Base-by-base conservation (phyloP, 30 jellyfish, hydroid and myxozoan species). In the Aurelia aurita region DNA sequence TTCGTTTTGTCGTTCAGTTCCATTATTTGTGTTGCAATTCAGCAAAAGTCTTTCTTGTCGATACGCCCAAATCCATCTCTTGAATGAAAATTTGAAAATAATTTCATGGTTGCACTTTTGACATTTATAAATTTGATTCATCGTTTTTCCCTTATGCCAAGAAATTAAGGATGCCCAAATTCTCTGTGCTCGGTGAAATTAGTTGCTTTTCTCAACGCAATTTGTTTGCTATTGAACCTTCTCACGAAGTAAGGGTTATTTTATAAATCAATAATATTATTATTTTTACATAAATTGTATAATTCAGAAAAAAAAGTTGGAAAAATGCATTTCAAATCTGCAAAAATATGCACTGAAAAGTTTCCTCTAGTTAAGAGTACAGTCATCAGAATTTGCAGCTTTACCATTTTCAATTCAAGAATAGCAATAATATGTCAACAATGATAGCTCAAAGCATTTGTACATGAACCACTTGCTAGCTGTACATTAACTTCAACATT, bases 41-140 rank as follows among this genome's bases (percentile, higher is more conserved):
- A 63, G 59, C 34, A 66, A 70, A 35, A 86, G 69, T 47, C 77
- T 45, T 22, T 86, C 77, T 46, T 61, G 84, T 35, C 95, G 45
- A 55, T 73, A 86, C 6, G 95, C 95, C 73, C 73, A 55, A 19
- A 74, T 88, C 95, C 95, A 86, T 86, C 95, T 86, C 95, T 86
- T 55, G 27, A 79, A 63, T 29, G 21, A 43, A 47, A 65, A 65
- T 4, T 35, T 6, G 44, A 32, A 32, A 32, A 32, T 2, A 5
- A 32, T 32, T 32, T 32, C 5, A 32, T 32, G 44, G 44, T 5
- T 32, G 44, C 31, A 59, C 72, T 20, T 59, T 35, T 3, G 7
- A 29, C 27, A 18, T 59, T 59, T n/a, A 35, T n/a, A 29, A 20
- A 59, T 59, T 29, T 59, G 27, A 59, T 4, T 35, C 9, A 59